Conservation (phyloP, 2,797 vertebrate species). For the Gouania willdenowi region DNA sequence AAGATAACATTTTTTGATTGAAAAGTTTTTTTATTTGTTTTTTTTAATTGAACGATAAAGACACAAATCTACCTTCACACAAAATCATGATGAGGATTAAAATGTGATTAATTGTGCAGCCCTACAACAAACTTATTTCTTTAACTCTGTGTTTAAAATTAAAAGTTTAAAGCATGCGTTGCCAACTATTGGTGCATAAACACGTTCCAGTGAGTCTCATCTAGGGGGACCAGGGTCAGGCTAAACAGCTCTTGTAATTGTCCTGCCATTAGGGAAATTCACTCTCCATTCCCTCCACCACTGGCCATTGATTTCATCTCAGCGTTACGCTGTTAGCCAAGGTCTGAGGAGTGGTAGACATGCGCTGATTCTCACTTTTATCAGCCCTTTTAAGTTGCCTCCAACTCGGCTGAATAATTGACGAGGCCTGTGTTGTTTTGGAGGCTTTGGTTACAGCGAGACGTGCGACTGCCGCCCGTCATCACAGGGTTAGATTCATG, state of each 20-base stretch:
- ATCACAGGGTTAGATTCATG: constrained; percentile 37
- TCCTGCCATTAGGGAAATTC: constrained; percentile 81
- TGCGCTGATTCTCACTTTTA: constrained; percentile 68
- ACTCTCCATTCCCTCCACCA: constrained; percentile 68
- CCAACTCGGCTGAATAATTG: constrained; percentile 78
- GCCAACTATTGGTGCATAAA: constrained; percentile 61
- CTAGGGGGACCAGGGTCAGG: constrained; percentile 70
- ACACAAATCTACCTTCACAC: no score
- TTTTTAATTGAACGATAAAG: no score
- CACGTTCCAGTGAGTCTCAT: constrained; percentile 54
- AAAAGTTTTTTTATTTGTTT: no score
- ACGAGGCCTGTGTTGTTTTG: constrained; percentile 67
- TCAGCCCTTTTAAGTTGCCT: constrained; percentile 70
- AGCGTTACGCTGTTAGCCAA: constrained; percentile 66
- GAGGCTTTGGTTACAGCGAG: constrained; percentile 60
- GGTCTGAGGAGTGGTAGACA: constrained; percentile 65
- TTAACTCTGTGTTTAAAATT: no score
- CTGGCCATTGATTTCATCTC: constrained; percentile 78
- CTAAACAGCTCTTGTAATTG: constrained; percentile 81
- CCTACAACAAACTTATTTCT: no score
- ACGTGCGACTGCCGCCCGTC: constrained; percentile 44
- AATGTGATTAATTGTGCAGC: no score
- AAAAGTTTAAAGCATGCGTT: no score
- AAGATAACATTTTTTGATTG: no score
- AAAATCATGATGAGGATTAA: no score